Conservation (phyloP, 2,888 invertebrate genomes). For the Orchesellides sinensis region DNA sequence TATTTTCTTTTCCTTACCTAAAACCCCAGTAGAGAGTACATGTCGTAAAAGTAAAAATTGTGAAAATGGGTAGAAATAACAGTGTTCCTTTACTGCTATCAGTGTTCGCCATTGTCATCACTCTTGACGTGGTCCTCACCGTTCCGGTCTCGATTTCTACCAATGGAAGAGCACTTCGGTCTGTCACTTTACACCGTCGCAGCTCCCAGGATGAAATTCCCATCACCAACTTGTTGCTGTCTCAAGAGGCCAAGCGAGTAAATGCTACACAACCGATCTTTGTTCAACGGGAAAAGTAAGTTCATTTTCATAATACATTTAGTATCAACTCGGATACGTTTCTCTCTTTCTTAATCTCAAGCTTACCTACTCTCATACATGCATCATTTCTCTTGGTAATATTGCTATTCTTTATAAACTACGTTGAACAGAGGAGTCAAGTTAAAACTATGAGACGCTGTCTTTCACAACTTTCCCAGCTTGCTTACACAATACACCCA, state of each 20-base stretch:
- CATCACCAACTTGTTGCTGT: conserved; percentile 53
- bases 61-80: conserved; percentile 29
- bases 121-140: conserved; percentile 14
- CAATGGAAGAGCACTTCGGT: conserved; percentile 31
- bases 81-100: neutral
- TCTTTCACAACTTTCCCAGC: neutral
- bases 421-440: neutral
- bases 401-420: neutral
- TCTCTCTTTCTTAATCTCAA: too few relatives aligned
- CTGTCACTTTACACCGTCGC: conserved; percentile 20
- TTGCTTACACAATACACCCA: too few relatives aligned
- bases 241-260: conserved; percentile 13
- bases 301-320: neutral
- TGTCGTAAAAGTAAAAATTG: neutral
- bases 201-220: conserved; percentile 38
- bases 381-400: too few relatives aligned
- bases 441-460: neutral
- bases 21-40: neutral
- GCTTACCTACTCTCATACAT: too few relatives aligned
- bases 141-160: conserved; percentile 29
- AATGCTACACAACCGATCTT: conserved; percentile 9
- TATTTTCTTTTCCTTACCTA: too few relatives aligned
- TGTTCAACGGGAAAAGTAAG: conserved; percentile 52
- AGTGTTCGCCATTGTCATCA: conserved; percentile 19
- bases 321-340: too few relatives aligned